Base-by-base conservation (phyloP, 2,113 vertebrate genomes). In the Dipodomys ordii region DNA sequence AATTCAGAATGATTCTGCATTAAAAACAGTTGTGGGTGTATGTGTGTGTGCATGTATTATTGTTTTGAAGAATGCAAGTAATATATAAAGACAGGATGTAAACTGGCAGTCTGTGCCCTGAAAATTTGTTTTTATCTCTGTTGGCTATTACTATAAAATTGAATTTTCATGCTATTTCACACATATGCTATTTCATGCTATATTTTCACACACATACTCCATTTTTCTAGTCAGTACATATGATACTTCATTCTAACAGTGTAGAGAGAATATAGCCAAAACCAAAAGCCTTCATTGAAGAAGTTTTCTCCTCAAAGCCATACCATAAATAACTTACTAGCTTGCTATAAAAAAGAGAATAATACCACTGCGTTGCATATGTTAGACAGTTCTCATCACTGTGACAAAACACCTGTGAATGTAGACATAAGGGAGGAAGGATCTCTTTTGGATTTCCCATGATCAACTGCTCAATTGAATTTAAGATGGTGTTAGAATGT, bases 81-180 rank as follows among this genome's bases (percentile, higher is more conserved):
- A 44, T 4, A 35, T 0, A 6, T 57, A 79, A 82, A 46, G 13
- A 15, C 68, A 3, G 3, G 19, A 7, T 23, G 35, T 23, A 68
- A 8, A 60, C 1, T n/a, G 62, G 6, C 2, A 35, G 30, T 44
- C 28, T 64, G 0, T 18, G 46, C 35, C 1, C 10, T 72, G 7
- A 13, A 35, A 7, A 80, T 87, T n/a, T 64, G 15, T 60, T 64
- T 39, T 72, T 83, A 10, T 69, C 49, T 74, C 22, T 67, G 60
- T 25, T 73, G 28, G 1, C 25, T 69, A 28, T 10, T 53, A 64
- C 23, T 49, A 60, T 62, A 78, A 44, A 62, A 44, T 11, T 62
- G 30, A 80, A 57, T 53, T 19, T 49, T 22, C 5, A 28, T 49
- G 22, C 27, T 3, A 2, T 32, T 67, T 60, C 57, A 13, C 49